phyloP scores from a whole-genome alignment of 1,140 invertebrate genomes.

The Brachionus angularis region DNA sequence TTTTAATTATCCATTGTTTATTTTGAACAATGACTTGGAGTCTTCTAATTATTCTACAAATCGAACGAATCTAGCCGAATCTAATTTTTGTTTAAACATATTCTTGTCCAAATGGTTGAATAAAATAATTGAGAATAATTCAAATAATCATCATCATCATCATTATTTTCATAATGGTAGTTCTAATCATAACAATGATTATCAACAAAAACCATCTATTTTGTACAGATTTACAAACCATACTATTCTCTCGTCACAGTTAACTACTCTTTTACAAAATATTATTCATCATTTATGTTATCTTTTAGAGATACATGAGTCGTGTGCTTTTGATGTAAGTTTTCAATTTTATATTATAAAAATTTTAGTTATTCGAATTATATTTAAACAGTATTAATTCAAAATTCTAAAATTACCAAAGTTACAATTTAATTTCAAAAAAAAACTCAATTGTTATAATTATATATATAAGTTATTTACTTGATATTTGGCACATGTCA shows the following conservation, averaged over 20 bases:
- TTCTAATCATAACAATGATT: background rate
- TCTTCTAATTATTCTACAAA: background rate
- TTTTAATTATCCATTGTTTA: background rate
- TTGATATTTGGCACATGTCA: too few species aligned
- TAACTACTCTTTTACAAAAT: constrained; percentile 32
- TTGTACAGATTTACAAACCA: constrained; percentile 25
- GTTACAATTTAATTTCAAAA: too few species aligned
- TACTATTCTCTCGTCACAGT: constrained; percentile 19
- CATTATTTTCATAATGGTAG: background rate
- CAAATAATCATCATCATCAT: background rate
- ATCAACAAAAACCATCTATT: background rate
- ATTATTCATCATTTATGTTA: constrained; percentile 32
- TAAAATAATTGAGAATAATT: constrained; percentile 10
- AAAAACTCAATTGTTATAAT: too few species aligned
- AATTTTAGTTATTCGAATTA: background rate
- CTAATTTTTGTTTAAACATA: background rate
- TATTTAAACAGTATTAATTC: background rate
- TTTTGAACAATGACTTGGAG: background rate
- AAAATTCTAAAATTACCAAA: too few species aligned
- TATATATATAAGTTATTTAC: too few species aligned
- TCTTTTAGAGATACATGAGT: constrained; percentile 32
- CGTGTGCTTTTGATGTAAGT: constrained; percentile 39
- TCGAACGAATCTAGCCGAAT: background rate
- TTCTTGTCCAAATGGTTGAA: constrained; percentile 12
- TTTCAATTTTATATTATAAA: background rate